A percentile compares a stretch with the other conserved stretches of the same genome.
Conservation (phyloP, 2,888 invertebrate species). For the Tortrix viridana region DNA sequence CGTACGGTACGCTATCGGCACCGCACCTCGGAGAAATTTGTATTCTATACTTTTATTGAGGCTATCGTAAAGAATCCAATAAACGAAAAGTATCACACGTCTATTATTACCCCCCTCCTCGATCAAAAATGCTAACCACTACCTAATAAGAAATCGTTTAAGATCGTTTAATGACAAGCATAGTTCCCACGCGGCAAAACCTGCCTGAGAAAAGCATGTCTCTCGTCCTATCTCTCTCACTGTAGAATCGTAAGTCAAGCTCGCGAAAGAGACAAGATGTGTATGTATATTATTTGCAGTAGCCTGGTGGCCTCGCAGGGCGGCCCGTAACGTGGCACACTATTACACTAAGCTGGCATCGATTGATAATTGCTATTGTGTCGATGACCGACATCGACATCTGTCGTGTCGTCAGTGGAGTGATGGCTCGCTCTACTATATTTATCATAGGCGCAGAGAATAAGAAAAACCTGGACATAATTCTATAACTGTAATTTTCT, state of each 20-base stretch:
- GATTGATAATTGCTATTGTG: not conserved
- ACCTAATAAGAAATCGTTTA: slow-evolving; percentile 17
- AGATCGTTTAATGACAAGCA: slow-evolving; percentile 14
- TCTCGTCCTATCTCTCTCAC: no score
- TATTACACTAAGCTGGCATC: slow-evolving; percentile 1
- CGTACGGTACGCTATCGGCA: no score
- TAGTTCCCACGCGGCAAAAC: slow-evolving; percentile 3
- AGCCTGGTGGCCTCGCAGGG: not conserved
- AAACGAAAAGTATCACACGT: not conserved
- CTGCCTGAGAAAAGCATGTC: no score
- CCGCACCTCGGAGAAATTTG: not conserved
- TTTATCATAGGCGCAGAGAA: no score
- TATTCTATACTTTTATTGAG: not conserved
- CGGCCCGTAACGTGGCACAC: not conserved
- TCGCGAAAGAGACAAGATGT: no score
- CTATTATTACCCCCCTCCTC: not conserved
- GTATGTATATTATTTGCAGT: no score
- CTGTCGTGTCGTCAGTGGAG: not conserved
- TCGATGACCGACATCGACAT: not conserved
- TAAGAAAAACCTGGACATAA: no score
- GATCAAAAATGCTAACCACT: not conserved
- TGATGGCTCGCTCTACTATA: no score
- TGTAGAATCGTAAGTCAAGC: no score
- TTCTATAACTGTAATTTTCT: no score
- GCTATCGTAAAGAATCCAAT: not conserved